Base-by-base conservation (phyloP, 2,888 invertebrate species). In the Agriopis leucophaearia region DNA sequence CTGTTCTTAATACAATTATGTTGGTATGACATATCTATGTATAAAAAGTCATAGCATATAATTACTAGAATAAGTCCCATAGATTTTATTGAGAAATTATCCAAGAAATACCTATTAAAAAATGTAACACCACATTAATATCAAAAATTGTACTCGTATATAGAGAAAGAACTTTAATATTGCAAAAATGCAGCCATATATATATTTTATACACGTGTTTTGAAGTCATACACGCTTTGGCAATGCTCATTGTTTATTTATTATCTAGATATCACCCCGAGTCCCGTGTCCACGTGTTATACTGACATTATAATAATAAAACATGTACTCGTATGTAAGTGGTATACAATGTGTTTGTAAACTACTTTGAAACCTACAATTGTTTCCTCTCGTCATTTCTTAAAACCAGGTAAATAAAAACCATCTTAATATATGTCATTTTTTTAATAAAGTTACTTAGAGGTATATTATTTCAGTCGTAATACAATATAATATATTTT, bases 191-290 rank as follows among this genome's bases (percentile, higher is more conserved):
- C 44, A 18, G 62, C n/a, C 35, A 1, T 7, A 38, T 38, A 38
- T 7, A 38, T 7, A 0, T 4, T 7, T 6, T 6, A 59, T 61
- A 64, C 79, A 81, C 81, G 79, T 80, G 80, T 77, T 64, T 60
- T 44, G 48, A 58, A 16, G 64, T 27, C 59, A 69, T 54, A 74
- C 78, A 82, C 73, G 80, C 78, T 82, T 86, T 88, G 88, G 87
- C 87, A 87, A 71, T 70, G 62, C 59, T 69, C 55, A 74, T 77
- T 83, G 83, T 87, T 86, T 88, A 83, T 85, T 83, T 83, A 79
- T 83, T 79, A 77, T 69, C 58, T 76, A 70, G 68, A 72, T 76
- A 73, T 81, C 81, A 83, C 76, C 73, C 56, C 64, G 61, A 48
- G 42, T 67, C 73, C 56, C 64, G 61, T 47, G 42, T 67, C 55